A percentile compares a stretch with the other conserved stretches of the same genome.
phyloP scores from a whole-genome alignment of 2,113 vertebrate species.

The Monarcha castaneiventris region DNA sequence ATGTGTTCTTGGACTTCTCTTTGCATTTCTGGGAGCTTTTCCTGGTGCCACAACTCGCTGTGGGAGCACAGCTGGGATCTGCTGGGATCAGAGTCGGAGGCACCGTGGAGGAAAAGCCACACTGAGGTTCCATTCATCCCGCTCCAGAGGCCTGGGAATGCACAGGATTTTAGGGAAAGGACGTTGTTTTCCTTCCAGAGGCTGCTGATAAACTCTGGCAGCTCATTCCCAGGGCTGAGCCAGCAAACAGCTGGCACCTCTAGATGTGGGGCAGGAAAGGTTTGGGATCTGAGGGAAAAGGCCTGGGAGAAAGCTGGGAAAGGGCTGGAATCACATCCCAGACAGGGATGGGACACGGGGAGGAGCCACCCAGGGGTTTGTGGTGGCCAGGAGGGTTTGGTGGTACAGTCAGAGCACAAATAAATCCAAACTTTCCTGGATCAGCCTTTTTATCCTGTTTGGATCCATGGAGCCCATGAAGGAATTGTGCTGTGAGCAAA shows the following conservation, averaged over 20 bases:
- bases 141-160: background rate
- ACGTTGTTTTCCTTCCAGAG: background rate
- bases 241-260: background rate
- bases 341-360: background rate
- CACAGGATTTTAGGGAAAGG: background rate
- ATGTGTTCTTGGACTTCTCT: background rate
- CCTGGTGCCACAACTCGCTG: constrained; percentile 9
- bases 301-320: background rate
- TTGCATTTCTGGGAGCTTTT: background rate
- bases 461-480: background rate
- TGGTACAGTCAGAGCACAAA: background rate
- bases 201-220: background rate
- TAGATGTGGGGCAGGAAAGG: background rate
- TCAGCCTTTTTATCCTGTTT: background rate
- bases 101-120: background rate
- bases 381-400: background rate
- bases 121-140: constrained; percentile 48
- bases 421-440: background rate
- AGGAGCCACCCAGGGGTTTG: background rate
- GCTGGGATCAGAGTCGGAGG: background rate
- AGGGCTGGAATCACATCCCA: background rate
- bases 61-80: background rate
- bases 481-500: background rate
- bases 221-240: background rate
- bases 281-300: background rate